Percentiles rank a stretch among this genome's conserved stretches.
phyloP scores from a whole-genome alignment of 37 sponge, comb jelly and placozoan species.

The Spongia lamella region DNA sequence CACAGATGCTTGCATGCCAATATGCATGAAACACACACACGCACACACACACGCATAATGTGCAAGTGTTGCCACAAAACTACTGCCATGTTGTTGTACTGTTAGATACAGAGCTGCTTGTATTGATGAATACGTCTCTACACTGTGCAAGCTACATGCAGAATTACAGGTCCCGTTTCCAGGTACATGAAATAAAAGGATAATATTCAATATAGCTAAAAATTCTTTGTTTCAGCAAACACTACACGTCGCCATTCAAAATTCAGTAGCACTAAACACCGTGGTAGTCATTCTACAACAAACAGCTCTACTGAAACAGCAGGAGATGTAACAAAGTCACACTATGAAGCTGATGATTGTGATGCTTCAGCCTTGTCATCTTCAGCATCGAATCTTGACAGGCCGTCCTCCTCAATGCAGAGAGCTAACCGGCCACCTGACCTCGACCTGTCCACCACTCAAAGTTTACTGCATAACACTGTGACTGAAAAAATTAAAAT shows the following conservation, averaged over 20 bases:
- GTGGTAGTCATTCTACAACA: no score
- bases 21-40: no score
- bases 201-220: neutral
- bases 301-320: no score
- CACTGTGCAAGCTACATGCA: conserved; percentile 46
- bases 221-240: no score
- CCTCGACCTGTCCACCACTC: conserved; percentile 43
- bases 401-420: conserved; percentile 8
- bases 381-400: neutral
- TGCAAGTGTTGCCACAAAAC: neutral
- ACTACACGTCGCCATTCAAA: no score
- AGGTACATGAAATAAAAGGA: neutral
- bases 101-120: conserved; percentile 58
- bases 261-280: no score
- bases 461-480: no score
- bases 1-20: neutral
- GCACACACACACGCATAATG: no score
- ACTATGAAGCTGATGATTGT: no score
- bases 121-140: conserved; percentile 46
- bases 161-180: conserved; percentile 79
- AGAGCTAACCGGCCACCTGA: conserved; percentile 67
- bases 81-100: neutral
- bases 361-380: neutral
- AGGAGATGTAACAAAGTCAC: no score
- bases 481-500: no score